phyloP scores from a whole-genome alignment of 2,888 invertebrate species.

The Monochamus alternatus region DNA sequence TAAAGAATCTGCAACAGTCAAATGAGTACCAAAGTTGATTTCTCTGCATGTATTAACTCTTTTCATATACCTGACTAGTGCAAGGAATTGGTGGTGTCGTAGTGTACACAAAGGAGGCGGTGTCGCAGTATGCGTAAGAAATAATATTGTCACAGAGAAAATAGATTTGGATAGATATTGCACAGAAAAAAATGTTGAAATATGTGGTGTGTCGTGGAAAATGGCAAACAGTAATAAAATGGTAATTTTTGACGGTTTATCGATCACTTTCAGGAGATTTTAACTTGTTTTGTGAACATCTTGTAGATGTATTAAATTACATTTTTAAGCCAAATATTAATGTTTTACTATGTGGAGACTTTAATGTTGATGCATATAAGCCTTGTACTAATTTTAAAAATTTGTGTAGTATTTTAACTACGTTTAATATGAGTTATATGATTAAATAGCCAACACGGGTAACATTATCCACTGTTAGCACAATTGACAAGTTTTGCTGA shows the following conservation, averaged over 20 bases:
- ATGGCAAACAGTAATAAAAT: background rate
- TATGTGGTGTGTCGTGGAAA: constrained; percentile 22
- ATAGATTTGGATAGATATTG: constrained; percentile 17
- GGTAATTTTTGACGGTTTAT: constrained; percentile 27
- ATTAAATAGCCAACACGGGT: background rate
- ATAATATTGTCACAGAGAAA: background rate
- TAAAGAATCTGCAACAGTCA: background rate
- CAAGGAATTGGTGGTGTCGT: background rate
- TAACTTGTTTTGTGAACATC: constrained; percentile 16
- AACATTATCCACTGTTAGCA: background rate
- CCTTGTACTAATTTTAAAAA: constrained; percentile 15
- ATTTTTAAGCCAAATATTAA: constrained; percentile 22
- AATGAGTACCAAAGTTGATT: background rate
- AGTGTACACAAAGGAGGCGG: background rate
- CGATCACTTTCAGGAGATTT: constrained; percentile 27
- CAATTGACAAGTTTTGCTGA: background rate
- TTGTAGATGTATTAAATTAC: constrained; percentile 12
- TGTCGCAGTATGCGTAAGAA: background rate
- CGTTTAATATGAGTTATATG: background rate
- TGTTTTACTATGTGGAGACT: constrained; percentile 29
- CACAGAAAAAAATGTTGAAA: constrained; percentile 23
- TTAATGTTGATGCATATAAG: constrained; percentile 21
- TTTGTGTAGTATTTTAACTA: constrained; percentile 24
- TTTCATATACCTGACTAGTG: background rate
- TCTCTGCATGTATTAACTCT: background rate